Evolutionary conservation across 2,888 invertebrate species (phyloP).

Genomic region (Psococerastis gibbosa): DNA sequence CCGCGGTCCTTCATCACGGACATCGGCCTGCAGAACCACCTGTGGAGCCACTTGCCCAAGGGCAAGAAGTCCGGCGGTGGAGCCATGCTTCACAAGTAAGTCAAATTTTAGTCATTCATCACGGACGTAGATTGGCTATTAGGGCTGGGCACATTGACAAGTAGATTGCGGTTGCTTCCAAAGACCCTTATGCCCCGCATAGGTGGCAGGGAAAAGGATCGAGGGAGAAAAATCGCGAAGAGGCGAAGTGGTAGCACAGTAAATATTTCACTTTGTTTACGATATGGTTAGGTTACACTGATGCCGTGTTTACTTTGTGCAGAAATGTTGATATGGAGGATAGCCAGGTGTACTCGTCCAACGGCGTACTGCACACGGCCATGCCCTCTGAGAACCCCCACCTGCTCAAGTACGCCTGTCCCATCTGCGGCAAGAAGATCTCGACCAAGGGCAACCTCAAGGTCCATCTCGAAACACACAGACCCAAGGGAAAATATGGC

Average conservation of each 20-base stretch:
- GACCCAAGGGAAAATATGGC: constrained; percentile 39
- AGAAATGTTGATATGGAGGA: constrained; percentile 10
- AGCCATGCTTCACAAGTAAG: constrained; percentile 19
- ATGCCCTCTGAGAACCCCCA: constrained; percentile 6
- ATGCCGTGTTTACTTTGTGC: no score
- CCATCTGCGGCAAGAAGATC: constrained; percentile 39
- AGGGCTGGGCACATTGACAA: no score
- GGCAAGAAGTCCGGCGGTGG: constrained; percentile 23
- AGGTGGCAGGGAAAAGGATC: no score
- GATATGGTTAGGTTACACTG: no score
- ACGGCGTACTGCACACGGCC: constrained; percentile 22
- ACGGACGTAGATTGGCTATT: background rate
- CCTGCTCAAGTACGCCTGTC: constrained; percentile 26
- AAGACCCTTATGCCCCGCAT: no score
- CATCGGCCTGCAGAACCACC: constrained; percentile 38
- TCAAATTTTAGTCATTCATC: background rate
- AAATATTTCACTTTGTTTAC: background rate
- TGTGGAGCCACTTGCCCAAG: constrained; percentile 35
- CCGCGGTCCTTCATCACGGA: constrained; percentile 35
- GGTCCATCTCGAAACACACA: constrained; percentile 41
- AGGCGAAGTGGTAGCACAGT: background rate
- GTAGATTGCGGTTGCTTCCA: no score
- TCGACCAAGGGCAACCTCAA: constrained; percentile 41
- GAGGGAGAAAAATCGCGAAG: no score
- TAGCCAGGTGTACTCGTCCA: constrained; percentile 21